These are phyloP conservation scores for Arge pagana DNA, from an alignment of 2,888 invertebrate species.

Conservation along the genomic window DNA sequence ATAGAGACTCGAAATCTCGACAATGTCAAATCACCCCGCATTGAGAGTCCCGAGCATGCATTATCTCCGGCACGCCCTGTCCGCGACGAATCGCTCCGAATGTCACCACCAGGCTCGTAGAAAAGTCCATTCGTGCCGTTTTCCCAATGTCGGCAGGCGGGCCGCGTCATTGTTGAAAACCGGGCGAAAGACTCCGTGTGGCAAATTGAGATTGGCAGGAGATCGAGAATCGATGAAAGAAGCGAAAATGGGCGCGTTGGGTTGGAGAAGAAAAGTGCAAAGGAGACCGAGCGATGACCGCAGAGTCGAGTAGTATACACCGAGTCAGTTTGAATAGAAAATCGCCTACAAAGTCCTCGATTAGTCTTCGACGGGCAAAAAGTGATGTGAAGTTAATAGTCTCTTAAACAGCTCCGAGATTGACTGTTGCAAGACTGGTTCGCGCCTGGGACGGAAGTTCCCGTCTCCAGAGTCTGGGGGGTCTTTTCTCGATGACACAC, in stretches of 20 bases:
- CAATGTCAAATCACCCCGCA: slow-evolving; percentile 23
- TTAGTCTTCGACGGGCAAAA: slow-evolving; percentile 25
- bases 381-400: slow-evolving; percentile 48
- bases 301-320: too few species aligned
- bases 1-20: slow-evolving; percentile 12
- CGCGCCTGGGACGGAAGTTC: too few species aligned
- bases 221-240: slow-evolving; percentile 33
- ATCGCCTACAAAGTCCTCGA: slow-evolving; percentile 7
- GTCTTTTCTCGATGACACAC: too few species aligned
- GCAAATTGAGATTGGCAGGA: slow-evolving; percentile 24
- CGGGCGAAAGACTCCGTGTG: slow-evolving; percentile 17
- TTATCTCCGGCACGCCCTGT: slow-evolving; percentile 20
- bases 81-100: slow-evolving; percentile 32
- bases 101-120: slow-evolving; percentile 23
- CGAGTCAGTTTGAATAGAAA: too few species aligned
- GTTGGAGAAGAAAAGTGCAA: too few species aligned
- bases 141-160: neutral
- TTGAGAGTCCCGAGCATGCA: slow-evolving; percentile 12
- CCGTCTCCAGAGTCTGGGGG: too few species aligned
- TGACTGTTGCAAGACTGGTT: too few species aligned
- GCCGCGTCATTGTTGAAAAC: slow-evolving; percentile 6
- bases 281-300: too few species aligned
- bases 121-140: neutral
- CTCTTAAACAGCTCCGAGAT: slow-evolving; percentile 49
- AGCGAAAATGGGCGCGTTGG: too few species aligned